Percentiles rank a stretch among this genome's conserved stretches.
Evolutionary conservation across 2,888 invertebrate species (phyloP).

Genomic region (Heliconius erato): DNA sequence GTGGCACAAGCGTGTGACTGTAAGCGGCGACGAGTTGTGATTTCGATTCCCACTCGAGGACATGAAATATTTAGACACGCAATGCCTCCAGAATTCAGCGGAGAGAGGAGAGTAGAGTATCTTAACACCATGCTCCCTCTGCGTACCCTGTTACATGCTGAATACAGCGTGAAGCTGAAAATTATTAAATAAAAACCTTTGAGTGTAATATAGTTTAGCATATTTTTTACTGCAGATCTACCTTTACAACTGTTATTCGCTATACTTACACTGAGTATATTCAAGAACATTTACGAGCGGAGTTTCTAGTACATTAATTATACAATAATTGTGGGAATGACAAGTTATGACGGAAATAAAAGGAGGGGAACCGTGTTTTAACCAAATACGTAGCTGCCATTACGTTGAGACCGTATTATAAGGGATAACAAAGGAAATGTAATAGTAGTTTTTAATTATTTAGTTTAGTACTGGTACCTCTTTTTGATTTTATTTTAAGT

Average conservation of each 20-base stretch:
- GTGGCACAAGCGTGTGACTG: too few relatives aligned
- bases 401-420: neutral
- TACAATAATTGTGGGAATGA: constrained; percentile 45
- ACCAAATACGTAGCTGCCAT: constrained; percentile 11
- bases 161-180: too few relatives aligned
- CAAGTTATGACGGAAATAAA: constrained; percentile 48
- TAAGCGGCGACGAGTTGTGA: too few relatives aligned
- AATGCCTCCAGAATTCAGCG: too few relatives aligned
- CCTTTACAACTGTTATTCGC: constrained; percentile 7
- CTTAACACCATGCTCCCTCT: too few relatives aligned
- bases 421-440: neutral
- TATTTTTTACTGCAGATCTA: neutral
- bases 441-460: neutral
- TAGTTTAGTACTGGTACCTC: neutral
- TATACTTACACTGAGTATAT: constrained; percentile 13
- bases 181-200: neutral
- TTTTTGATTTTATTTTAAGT: neutral
- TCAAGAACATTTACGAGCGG: constrained; percentile 43
- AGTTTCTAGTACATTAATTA: constrained; percentile 49
- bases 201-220: neutral
- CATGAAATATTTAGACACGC: too few relatives aligned
- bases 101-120: too few relatives aligned
- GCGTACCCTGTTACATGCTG: too few relatives aligned
- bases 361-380: constrained; percentile 29
- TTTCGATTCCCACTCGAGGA: too few relatives aligned